Conservation (phyloP, 2,797 vertebrate species). For the Acipenser transmontanus region DNA sequence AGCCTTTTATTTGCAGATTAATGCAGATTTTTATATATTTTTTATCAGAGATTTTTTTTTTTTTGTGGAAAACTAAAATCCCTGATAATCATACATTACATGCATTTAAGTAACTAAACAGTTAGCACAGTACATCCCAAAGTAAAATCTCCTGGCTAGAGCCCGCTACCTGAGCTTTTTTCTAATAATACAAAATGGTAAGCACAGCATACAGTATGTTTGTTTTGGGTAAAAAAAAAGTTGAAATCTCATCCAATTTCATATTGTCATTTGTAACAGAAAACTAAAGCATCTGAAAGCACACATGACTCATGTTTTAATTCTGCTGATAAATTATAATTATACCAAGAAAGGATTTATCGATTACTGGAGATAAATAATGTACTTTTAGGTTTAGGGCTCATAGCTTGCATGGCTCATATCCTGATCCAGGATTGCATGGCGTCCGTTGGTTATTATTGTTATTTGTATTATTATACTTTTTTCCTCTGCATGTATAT, state of each 20-base stretch:
- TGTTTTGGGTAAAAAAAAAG: not conserved
- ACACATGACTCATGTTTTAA: conserved; percentile 35
- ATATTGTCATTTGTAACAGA: conserved; percentile 10
- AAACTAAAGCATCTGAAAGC: conserved; percentile 18
- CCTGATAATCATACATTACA: no score
- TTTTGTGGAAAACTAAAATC: no score
- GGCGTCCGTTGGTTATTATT: conserved; percentile 18
- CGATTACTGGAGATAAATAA: conserved; percentile 39
- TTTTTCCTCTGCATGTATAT: not conserved
- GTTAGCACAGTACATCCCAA: no score
- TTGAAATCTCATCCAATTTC: conserved; percentile 11
- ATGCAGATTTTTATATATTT: no score
- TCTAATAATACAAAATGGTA: conserved; percentile 25
- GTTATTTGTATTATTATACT: conserved; percentile 26
- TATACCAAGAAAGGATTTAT: conserved; percentile 35
- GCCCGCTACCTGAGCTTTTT: conserved; percentile 22
- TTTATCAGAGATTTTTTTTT: no score
- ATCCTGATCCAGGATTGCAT: conserved; percentile 29
- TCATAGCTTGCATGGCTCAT: conserved; percentile 32
- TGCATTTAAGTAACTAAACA: no score
- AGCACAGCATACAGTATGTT: conserved; percentile 17
- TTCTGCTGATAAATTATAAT: conserved; percentile 40
- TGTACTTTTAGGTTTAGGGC: conserved; percentile 37
- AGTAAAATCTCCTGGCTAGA: no score
- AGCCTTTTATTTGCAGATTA: no score